A percentile compares a stretch with the other conserved stretches of the same genome.
Conservation (phyloP, 37 sponge, comb jelly and placozoan genomes). For the Axinella damicornis region DNA sequence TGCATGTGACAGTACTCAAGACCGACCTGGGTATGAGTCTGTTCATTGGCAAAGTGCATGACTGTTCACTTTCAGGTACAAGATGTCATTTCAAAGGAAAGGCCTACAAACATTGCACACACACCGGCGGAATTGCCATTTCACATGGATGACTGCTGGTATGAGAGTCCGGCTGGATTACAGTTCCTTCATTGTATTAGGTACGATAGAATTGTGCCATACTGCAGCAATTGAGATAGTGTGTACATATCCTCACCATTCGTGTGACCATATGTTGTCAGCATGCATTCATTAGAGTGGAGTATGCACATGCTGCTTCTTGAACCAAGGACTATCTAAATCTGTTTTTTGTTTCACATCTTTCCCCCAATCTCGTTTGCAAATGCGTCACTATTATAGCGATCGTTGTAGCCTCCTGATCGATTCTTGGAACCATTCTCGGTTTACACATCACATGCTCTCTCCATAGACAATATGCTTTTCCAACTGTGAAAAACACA, state of each 20-base stretch:
- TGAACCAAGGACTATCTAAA: slow-evolving; percentile 10
- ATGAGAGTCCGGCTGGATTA: slow-evolving; percentile 68
- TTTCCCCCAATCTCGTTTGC: slow-evolving; percentile 1
- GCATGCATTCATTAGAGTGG: too few relatives aligned
- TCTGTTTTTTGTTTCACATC: slow-evolving; percentile 1
- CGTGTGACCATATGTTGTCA: too few relatives aligned
- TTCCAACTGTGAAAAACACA: slow-evolving; percentile 13
- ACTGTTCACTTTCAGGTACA: slow-evolving; percentile 11
- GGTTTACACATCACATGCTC: slow-evolving; percentile 3
- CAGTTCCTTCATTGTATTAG: slow-evolving; percentile 66
- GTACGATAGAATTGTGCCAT: neutral
- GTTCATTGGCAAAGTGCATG: too few relatives aligned
- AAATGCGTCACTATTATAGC: slow-evolving; percentile 13
- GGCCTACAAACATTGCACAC: slow-evolving; percentile 68
- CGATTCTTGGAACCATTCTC: slow-evolving; percentile 27
- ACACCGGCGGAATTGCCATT: neutral
- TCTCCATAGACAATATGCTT: slow-evolving; percentile 27
- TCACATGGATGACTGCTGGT: slow-evolving; percentile 62
- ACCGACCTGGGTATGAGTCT: too few relatives aligned
- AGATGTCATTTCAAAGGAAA: slow-evolving; percentile 28
- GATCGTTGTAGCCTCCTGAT: slow-evolving; percentile 23
- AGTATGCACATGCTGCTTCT: neutral
- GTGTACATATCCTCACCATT: too few relatives aligned
- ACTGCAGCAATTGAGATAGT: too few relatives aligned
- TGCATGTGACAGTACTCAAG: too few relatives aligned